Base-by-base conservation (phyloP, 2,113 vertebrate genomes). In the Furnarius figulus region DNA sequence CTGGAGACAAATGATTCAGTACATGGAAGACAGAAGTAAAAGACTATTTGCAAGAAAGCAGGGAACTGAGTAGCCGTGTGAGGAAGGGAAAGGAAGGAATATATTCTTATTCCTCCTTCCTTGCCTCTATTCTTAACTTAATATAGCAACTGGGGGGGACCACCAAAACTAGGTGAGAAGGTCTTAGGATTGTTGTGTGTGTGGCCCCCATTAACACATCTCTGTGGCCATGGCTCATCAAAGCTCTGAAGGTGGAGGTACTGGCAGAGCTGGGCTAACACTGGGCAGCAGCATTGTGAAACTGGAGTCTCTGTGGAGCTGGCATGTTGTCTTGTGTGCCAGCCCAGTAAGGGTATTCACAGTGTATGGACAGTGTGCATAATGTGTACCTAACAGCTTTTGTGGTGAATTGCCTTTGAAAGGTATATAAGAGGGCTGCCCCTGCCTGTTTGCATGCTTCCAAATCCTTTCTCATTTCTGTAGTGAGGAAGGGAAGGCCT, bases 271-370 rank as follows among this genome's bases (percentile, higher is more conserved):
- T 16, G n/a, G 61, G 15, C 18, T 28, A 12, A 18, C 6, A 3
- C 20, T 28, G 55, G 24, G 27, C 28, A 72, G 49, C 21, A 35
- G 56, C 56, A 58, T 33, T 5, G 13, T 31, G 68, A 35, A 33
- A 28, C 63, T 71, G 58, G 21, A 20, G 10, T 22, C 50, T 75
- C 9, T 10, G 0, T 37, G 58, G 50, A 61, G 28, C 22, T 72
- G 24, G 35, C 14, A 12, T 1, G 1, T 73, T 33, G 27, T 65
- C 31, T 42, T 1, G 0, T 7, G 1, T 23, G 39, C 31, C 23
- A 61, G 87, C 50, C 65, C 30, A 17, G 33, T 4, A 5, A 8
- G 53, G 31, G 10, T 39, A 23, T 67, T 37, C 15, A 31, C 58
- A 18, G 2, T 39, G 5, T 16, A 10, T 28, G 6, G 4, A 8